Percentiles rank a stretch among this genome's conserved stretches.
Conservation (phyloP, 2,888 invertebrate species). For the Phortica okadai region DNA sequence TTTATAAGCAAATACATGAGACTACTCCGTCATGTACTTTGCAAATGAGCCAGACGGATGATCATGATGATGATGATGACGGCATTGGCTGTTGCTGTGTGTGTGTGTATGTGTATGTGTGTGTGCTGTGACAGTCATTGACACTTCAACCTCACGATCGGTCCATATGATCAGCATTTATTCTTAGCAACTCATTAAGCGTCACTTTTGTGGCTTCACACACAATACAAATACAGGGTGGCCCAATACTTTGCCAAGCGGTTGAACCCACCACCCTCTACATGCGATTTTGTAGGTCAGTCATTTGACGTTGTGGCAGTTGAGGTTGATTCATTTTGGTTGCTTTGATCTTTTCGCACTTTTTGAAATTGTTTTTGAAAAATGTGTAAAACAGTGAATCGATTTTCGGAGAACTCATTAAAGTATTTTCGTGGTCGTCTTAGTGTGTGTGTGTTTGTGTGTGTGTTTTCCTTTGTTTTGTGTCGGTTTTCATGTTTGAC, state of each 20-base stretch:
- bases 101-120: neutral
- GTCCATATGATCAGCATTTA: neutral
- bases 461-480: constrained; percentile 14
- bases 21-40: constrained; percentile 12
- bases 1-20: constrained; percentile 28
- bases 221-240: constrained; percentile 13
- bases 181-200: constrained; percentile 20
- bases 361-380: constrained; percentile 67
- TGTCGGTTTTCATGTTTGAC: constrained; percentile 19
- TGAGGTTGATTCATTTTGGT: constrained; percentile 52
- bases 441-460: constrained; percentile 3
- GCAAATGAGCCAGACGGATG: neutral
- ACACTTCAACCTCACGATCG: neutral
- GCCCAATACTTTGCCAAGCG: too few species aligned
- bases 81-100: neutral
- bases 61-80: neutral
- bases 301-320: neutral
- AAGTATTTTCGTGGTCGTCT: constrained; percentile 32
- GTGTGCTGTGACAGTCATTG: neutral
- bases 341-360: constrained; percentile 70
- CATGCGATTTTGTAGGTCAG: constrained; percentile 12
- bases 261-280: too few species aligned
- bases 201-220: neutral
- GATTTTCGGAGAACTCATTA: constrained; percentile 69
- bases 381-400: constrained; percentile 67